Evolutionary conservation across 2,113 vertebrate genomes (phyloP).

Genomic region (Elaphurus davidianus): DNA sequence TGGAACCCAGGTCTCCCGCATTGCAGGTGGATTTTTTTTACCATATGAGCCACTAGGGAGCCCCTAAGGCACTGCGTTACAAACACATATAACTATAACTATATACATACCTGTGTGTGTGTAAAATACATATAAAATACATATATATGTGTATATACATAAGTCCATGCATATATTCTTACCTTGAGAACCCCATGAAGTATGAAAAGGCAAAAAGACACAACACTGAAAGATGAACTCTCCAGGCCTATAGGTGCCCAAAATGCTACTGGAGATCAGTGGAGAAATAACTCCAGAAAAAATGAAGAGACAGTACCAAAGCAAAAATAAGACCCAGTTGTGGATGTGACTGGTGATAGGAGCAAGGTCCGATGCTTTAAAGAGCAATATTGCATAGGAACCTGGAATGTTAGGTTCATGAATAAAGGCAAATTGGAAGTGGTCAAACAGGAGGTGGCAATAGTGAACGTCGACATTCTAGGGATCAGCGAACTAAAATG

Average conservation of each 20-base stretch:
- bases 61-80: background rate
- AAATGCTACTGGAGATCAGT: background rate
- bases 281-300: background rate
- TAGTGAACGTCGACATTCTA: rapidly evolving
- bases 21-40: background rate
- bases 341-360: background rate
- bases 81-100: background rate
- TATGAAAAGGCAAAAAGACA: background rate
- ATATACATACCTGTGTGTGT: background rate
- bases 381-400: background rate
- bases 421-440: background rate
- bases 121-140: background rate
- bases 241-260: background rate
- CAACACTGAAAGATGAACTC: background rate
- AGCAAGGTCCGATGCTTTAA: background rate
- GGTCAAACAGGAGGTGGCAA: background rate
- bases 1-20: background rate
- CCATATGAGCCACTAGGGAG: background rate
- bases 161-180: background rate
- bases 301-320: background rate
- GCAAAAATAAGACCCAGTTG: background rate
- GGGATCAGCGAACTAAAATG: rapidly evolving
- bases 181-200: background rate
- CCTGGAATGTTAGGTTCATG: background rate
- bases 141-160: background rate